Evolutionary conservation across 2,888 invertebrate genomes (phyloP).

Genomic region (Steinernema scapterisci): DNA sequence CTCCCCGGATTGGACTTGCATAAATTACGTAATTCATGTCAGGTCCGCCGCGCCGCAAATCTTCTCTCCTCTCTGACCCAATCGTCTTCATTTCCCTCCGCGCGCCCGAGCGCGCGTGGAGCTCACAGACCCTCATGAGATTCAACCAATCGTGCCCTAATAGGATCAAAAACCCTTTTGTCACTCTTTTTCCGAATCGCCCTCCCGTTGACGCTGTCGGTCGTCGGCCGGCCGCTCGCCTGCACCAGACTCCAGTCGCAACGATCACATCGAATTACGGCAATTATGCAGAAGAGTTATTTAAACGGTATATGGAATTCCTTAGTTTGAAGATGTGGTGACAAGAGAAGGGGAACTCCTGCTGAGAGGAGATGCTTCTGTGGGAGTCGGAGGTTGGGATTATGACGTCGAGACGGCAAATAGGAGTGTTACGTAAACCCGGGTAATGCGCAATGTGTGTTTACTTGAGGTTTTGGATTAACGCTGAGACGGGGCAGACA

Average conservation of each 20-base stretch:
- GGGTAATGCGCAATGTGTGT: too few species aligned
- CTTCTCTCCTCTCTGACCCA: background rate
- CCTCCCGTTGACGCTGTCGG: too few species aligned
- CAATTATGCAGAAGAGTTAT: constrained; percentile 6
- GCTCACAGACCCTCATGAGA: background rate
- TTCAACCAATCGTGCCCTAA: constrained; percentile 25
- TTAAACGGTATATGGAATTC: background rate
- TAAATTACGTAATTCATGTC: constrained; percentile 22
- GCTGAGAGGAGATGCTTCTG: too few species aligned
- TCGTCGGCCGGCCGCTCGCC: too few species aligned
- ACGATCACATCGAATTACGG: constrained; percentile 8
- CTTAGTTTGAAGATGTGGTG: too few species aligned
- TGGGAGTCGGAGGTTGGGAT: too few species aligned
- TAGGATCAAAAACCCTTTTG: constrained; percentile 31
- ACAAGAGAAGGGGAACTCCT: too few species aligned
- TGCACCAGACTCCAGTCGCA: background rate
- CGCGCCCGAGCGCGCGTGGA: background rate
- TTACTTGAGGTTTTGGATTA: too few species aligned
- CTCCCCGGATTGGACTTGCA: background rate
- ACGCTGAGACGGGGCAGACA: too few species aligned
- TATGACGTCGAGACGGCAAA: too few species aligned
- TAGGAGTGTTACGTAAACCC: too few species aligned
- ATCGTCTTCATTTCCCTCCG: constrained; percentile 13
- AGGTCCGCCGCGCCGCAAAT: background rate
- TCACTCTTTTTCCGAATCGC: background rate